Evolutionary conservation across 2,888 invertebrate species (phyloP), one percentile per base, ranked within the genome.

Genomic region (Micropterix aruncella): DNA sequence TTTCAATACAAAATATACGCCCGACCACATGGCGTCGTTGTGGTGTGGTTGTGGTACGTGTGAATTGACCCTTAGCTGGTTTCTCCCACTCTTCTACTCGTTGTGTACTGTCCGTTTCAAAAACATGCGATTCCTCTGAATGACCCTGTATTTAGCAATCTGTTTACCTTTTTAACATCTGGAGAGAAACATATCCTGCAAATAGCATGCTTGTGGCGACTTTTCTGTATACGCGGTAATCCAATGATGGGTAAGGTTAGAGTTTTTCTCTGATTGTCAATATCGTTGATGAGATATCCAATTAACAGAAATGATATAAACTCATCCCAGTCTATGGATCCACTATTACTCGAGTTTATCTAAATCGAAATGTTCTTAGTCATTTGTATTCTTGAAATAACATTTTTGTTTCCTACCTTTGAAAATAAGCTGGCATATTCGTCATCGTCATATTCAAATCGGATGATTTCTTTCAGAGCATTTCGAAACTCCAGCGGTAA

Each of bases 241-340:
- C 67, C 68, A 47, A 75, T 73, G 52, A 85, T 78, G 7, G 84
- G 82, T 36, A 66, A 60, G 52, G 79, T 77, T 44, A 84, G 57
- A 1, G 73, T 63, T 52, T 77, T 75, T 47, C 75, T 75, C 56
- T 78, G 77, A 50, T 70, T 66, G 52, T 75, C 74, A 1, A 74
- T 70, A 55, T 82, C 81, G 52, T 76, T 75, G 42, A 74, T 73
- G 59, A 80, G 77, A 63, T 80, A 85, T 40, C 83, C 83, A 47
- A 85, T 65, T 47, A 87, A 72, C 50, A 87, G 64, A 63, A 83
- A 81, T 0, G 85, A 83, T 18, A 88, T 75, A 54, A 87, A 75
- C 60, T 89, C 87, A 56, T 86, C 79, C 87, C 88, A 89, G 50
- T 66, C 74, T 52, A 63, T 69, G 60, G 65, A 61, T 38, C 71